phyloP scores from a whole-genome alignment of 2,113 vertebrate genomes.

The Sialia sialis region DNA sequence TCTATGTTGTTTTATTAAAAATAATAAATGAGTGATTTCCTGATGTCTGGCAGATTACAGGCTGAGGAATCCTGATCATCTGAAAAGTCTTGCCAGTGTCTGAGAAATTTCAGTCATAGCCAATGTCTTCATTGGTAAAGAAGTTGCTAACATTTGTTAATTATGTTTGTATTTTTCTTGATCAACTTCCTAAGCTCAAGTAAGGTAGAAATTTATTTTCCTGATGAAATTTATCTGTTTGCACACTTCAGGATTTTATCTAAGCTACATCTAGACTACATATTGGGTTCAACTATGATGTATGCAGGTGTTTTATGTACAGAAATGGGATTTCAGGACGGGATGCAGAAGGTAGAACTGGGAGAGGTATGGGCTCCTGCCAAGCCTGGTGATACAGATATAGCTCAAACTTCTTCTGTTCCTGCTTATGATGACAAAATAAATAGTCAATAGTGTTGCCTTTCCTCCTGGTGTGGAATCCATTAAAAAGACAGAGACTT shows the following conservation, averaged over 20 bases:
- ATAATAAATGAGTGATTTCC: background rate
- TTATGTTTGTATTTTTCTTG: background rate
- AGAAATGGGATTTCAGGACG: background rate
- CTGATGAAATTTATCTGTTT: background rate
- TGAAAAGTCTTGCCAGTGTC: background rate
- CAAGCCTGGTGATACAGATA: background rate
- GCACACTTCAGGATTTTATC: background rate
- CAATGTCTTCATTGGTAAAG: background rate
- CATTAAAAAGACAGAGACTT: background rate
- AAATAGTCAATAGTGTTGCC: background rate
- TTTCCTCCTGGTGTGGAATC: background rate
- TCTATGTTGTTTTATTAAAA: background rate
- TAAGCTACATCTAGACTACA: background rate
- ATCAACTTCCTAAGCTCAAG: background rate
- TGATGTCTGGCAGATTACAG: background rate
- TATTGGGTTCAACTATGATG: background rate
- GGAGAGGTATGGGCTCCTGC: background rate
- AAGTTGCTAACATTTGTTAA: background rate
- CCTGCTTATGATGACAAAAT: background rate
- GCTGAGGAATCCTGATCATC: background rate
- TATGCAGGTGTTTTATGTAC: background rate
- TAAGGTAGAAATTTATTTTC: background rate
- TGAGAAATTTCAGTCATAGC: background rate
- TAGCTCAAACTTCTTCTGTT: background rate
- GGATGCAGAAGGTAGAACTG: background rate